Percentiles rank a stretch among this genome's conserved stretches.
Conservation (phyloP, 2,888 invertebrate genomes). For the Ochlodes sylvanus region DNA sequence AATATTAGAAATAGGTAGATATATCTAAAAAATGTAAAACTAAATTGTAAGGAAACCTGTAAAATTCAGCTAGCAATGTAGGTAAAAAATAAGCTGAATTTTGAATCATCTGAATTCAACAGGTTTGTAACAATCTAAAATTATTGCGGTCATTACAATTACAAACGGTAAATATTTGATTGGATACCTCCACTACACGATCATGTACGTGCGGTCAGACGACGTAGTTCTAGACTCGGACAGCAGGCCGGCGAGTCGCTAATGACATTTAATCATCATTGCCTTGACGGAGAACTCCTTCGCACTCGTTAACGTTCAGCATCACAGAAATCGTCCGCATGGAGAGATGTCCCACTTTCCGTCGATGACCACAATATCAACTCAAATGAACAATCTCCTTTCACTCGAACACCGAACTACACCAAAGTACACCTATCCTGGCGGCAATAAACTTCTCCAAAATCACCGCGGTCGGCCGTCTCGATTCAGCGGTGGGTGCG, state of each 20-base stretch:
- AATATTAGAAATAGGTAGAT: too few relatives aligned
- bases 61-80: too few relatives aligned
- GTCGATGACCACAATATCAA: constrained; percentile 54
- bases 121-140: constrained; percentile 25
- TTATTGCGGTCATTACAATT: constrained; percentile 10
- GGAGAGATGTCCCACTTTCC: constrained; percentile 28
- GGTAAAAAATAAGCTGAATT: too few relatives aligned
- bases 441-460: constrained; percentile 60
- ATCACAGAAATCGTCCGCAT: constrained; percentile 7
- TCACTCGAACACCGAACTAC: constrained; percentile 66
- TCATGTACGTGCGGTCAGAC: constrained; percentile 44
- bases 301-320: constrained; percentile 19
- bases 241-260: constrained; percentile 26
- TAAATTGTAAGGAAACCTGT: too few relatives aligned
- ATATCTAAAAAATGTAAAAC: too few relatives aligned
- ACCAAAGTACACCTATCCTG: constrained; percentile 63
- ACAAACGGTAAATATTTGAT: constrained; percentile 20
- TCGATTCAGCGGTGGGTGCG: constrained; percentile 54
- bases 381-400: constrained; percentile 64
- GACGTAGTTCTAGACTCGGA: constrained; percentile 20
- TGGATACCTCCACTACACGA: constrained; percentile 45
- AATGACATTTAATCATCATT: constrained; percentile 36
- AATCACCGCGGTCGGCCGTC: constrained; percentile 69
- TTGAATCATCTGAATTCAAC: constrained; percentile 23
- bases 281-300: constrained; percentile 15